Evolutionary conservation across 1,140 invertebrate genomes (phyloP).

Genomic region (Ips typographus): DNA sequence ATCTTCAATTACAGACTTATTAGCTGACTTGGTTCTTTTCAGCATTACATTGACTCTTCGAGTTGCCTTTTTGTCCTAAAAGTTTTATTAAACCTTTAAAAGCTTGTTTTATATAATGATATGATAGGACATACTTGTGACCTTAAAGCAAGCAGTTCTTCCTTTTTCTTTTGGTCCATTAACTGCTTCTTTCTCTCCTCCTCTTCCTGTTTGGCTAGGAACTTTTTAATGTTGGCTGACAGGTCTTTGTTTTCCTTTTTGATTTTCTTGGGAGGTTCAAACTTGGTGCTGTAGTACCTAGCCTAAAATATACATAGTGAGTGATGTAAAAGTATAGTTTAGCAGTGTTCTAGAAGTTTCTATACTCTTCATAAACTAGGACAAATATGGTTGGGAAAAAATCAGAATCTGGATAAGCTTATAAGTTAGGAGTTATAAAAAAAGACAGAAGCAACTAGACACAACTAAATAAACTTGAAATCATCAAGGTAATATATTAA

Average conservation of each 20-base stretch:
- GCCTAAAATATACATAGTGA: conserved; percentile 45
- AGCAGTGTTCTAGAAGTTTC: background rate
- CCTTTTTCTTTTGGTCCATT: conserved; percentile 65
- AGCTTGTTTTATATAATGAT: conserved; percentile 59
- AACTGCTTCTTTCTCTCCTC: conserved; percentile 69
- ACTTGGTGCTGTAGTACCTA: conserved; percentile 73
- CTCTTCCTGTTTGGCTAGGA: conserved; percentile 76
- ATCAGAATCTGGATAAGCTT: background rate
- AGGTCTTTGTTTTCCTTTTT: conserved; percentile 65
- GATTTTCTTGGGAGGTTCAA: conserved; percentile 79
- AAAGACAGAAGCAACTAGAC: background rate
- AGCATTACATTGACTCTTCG: conserved; percentile 65
- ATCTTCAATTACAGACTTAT: conserved; percentile 82
- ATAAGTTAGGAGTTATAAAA: background rate
- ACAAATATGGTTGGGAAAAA: background rate
- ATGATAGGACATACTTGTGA: conserved; percentile 59
- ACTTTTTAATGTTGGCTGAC: conserved; percentile 78
- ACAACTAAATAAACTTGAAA: conserved; percentile 1
- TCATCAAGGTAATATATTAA: background rate
- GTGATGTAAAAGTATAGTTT: conserved; percentile 11
- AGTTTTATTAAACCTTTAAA: conserved; percentile 6
- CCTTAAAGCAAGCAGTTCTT: conserved; percentile 69
- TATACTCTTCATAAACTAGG: background rate
- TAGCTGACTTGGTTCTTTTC: conserved; percentile 82
- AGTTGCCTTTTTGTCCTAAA: conserved; percentile 59